These are phyloP conservation scores for Plestiodon gilberti DNA, from an alignment of 2,113 vertebrate species.

Conservation along the genomic window DNA sequence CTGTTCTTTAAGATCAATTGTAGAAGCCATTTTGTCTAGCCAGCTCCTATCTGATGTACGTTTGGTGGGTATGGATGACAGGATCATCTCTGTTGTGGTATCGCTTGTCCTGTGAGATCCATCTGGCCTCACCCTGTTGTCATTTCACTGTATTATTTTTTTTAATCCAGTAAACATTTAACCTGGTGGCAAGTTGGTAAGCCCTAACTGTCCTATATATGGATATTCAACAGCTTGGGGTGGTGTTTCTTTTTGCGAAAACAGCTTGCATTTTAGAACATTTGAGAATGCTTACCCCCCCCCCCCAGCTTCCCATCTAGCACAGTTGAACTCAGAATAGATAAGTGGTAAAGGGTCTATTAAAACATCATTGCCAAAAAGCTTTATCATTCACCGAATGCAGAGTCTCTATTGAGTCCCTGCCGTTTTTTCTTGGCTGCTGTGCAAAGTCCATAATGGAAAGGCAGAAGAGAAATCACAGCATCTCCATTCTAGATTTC, in stretches of 20 bases:
- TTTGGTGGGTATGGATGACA: no score
- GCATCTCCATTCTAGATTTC: conserved; percentile 85
- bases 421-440: conserved; percentile 49
- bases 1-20: no score
- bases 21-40: no score
- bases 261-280: conserved; percentile 41
- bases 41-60: no score
- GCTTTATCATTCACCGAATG: conserved; percentile 45
- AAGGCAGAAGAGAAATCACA: conserved; percentile 71
- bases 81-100: no score
- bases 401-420: conserved; percentile 36
- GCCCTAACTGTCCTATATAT: no score
- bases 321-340: conserved; percentile 34
- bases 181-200: no score
- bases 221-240: conserved; percentile 10
- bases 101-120: no score
- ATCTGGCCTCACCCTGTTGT: no score
- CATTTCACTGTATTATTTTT: no score
- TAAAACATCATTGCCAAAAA: conserved; percentile 58
- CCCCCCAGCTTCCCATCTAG: conserved; percentile 33
- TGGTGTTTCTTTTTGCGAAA: not conserved
- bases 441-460: conserved; percentile 59
- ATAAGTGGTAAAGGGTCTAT: conserved; percentile 45
- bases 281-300: conserved; percentile 31
- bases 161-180: no score